Evolutionary conservation across 2,797 vertebrate species (phyloP).

Genomic region (Rhinella marina): DNA sequence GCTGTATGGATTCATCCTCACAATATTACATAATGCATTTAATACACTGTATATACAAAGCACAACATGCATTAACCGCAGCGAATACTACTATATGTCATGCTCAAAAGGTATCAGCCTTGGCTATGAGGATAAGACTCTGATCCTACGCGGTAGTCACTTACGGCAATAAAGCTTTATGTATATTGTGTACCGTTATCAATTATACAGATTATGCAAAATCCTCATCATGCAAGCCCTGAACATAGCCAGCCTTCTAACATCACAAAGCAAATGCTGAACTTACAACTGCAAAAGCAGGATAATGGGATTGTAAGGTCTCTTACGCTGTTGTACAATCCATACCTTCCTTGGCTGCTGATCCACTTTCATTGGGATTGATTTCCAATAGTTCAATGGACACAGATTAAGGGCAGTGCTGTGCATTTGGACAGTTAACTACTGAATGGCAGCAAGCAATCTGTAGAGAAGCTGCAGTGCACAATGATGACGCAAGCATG

Average conservation of each 20-base stretch:
- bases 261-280: constrained; percentile 62
- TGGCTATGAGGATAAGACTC: background rate
- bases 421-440: constrained; percentile 64
- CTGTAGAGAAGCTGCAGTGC: constrained; percentile 42
- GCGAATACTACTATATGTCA: background rate
- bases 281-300: constrained; percentile 60
- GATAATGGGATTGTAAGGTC: constrained; percentile 52
- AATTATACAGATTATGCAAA: background rate
- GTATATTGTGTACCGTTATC: background rate
- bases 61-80: constrained; percentile 4
- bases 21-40: background rate
- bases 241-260: constrained; percentile 67
- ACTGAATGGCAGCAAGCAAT: constrained; percentile 44
- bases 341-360: constrained; percentile 56
- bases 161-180: background rate
- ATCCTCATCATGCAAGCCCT: constrained; percentile 67
- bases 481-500: constrained; percentile 71
- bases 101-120: background rate
- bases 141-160: background rate
- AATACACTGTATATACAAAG: constrained; percentile 19
- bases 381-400: constrained; percentile 58
- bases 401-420: constrained; percentile 70
- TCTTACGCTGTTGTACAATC: constrained; percentile 64
- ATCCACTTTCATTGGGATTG: constrained; percentile 37
- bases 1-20: background rate